These are phyloP conservation scores for Nicator chloris DNA, from an alignment of 2,113 vertebrate genomes.

Conservation along the genomic window DNA sequence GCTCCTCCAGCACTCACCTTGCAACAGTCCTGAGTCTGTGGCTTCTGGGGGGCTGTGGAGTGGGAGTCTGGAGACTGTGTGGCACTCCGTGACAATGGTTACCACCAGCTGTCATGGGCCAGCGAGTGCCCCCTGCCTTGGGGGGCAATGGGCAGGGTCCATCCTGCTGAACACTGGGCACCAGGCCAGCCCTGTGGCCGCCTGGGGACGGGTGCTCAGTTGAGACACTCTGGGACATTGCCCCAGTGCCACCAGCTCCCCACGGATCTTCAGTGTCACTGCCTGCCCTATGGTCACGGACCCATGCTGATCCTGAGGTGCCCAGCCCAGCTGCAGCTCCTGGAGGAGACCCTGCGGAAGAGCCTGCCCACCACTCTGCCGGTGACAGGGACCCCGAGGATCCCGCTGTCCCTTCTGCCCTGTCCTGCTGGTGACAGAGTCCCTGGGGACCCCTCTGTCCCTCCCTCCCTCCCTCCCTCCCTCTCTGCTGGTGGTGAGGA, in stretches of 20 bases:
- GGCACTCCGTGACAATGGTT: not conserved
- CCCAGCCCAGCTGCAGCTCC: not conserved
- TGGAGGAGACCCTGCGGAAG: not conserved
- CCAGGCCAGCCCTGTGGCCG: fast-evolving
- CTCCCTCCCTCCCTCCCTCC: not conserved
- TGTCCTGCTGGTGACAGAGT: not conserved
- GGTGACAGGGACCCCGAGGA: not conserved
- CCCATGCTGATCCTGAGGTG: not conserved
- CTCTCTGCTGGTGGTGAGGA: fast-evolving
- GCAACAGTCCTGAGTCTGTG: not conserved
- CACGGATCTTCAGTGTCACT: fast-evolving
- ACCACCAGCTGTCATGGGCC: not conserved
- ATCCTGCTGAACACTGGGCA: not conserved
- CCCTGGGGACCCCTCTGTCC: not conserved
- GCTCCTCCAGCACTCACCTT: not conserved
- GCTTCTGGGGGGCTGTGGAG: fast-evolving
- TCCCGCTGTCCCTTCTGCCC: not conserved
- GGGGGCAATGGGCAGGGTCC: not conserved
- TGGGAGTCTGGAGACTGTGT: not conserved
- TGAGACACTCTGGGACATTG: not conserved
- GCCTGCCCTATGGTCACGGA: fast-evolving
- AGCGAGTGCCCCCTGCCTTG: not conserved
- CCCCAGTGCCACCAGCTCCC: not conserved
- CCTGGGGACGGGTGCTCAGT: fast-evolving
- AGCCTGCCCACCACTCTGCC: not conserved